A percentile compares a stretch with the other conserved stretches of the same genome.
phyloP scores from a whole-genome alignment of 1,140 invertebrate species.

The Mesaphorura yosii region DNA sequence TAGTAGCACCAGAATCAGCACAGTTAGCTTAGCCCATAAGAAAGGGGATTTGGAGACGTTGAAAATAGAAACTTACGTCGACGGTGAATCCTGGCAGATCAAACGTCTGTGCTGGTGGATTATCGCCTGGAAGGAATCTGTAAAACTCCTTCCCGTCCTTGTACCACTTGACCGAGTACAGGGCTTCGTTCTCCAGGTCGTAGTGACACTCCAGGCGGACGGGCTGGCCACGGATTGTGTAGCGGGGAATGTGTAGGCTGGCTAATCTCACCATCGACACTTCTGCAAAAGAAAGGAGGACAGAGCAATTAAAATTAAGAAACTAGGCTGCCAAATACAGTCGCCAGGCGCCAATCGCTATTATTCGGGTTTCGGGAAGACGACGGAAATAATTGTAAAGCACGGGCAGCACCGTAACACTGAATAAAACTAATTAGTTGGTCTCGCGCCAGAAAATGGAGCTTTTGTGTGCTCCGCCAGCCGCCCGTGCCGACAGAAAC shows the following conservation, averaged over 20 bases:
- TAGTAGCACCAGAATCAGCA: no score
- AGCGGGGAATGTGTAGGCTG: slow-evolving; percentile 53
- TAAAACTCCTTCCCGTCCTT: slow-evolving; percentile 79
- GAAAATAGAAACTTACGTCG: slow-evolving; percentile 69
- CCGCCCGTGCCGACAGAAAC: no score
- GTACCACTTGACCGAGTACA: slow-evolving; percentile 81
- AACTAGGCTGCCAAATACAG: no score
- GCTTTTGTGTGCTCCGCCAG: no score
- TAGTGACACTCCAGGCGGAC: slow-evolving; percentile 63
- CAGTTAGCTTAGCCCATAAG: neutral
- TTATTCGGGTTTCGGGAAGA: no score
- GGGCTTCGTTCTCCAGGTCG: slow-evolving; percentile 59
- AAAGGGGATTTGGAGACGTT: no score
- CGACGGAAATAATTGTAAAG: no score
- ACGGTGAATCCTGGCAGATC: slow-evolving; percentile 62
- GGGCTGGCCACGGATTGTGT: slow-evolving; percentile 53
- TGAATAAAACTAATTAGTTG: no score
- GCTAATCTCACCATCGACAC: slow-evolving; percentile 45
- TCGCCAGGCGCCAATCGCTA: no score
- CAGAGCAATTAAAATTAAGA: no score
- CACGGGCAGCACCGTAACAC: no score
- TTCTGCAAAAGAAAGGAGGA: slow-evolving; percentile 31
- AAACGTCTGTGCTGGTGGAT: slow-evolving; percentile 58
- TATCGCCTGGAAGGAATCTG: slow-evolving; percentile 60
- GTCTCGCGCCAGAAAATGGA: no score